These are phyloP conservation scores for Epinephelus moara DNA, from an alignment of 2,113 vertebrate species.

Conservation along the genomic window DNA sequence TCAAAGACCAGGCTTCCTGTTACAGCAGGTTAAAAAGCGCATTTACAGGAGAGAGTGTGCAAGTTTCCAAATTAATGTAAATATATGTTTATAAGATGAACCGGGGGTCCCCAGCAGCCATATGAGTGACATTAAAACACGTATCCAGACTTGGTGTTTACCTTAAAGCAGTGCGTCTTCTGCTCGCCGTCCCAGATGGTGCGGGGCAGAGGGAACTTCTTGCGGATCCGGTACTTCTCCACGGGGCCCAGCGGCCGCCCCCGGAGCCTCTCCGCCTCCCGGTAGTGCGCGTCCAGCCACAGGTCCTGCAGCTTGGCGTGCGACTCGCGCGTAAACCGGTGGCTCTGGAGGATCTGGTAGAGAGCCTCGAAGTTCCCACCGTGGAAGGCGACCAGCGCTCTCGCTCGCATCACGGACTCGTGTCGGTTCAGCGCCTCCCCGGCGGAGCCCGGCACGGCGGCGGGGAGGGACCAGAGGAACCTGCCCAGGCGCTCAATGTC, in stretches of 20 bases:
- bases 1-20: conserved; percentile 46
- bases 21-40: conserved; percentile 28
- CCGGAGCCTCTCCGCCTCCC: conserved; percentile 86
- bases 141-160: conserved; percentile 24
- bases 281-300: conserved; percentile 88
- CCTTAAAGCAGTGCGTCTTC: conserved; percentile 89
- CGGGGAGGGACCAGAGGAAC: conserved; percentile 87
- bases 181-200: conserved; percentile 90
- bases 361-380: conserved; percentile 86
- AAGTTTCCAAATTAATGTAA: not conserved
- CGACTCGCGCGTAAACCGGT: conserved; percentile 86
- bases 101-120: not conserved
- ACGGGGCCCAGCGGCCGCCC: conserved; percentile 85
- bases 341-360: conserved; percentile 86
- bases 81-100: not conserved
- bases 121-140: not conserved
- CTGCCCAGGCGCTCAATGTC: conserved; percentile 87
- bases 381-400: conserved; percentile 87
- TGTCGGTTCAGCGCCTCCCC: conserved; percentile 85
- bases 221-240: conserved; percentile 88
- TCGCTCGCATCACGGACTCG: conserved; percentile 86
- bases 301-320: conserved; percentile 87
- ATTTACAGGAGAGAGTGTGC: not conserved
- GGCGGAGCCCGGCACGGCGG: conserved; percentile 81
- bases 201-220: conserved; percentile 88